Evolutionary conservation across 2,113 vertebrate species (phyloP).

Genomic region (Chrysochloris asiatica): DNA sequence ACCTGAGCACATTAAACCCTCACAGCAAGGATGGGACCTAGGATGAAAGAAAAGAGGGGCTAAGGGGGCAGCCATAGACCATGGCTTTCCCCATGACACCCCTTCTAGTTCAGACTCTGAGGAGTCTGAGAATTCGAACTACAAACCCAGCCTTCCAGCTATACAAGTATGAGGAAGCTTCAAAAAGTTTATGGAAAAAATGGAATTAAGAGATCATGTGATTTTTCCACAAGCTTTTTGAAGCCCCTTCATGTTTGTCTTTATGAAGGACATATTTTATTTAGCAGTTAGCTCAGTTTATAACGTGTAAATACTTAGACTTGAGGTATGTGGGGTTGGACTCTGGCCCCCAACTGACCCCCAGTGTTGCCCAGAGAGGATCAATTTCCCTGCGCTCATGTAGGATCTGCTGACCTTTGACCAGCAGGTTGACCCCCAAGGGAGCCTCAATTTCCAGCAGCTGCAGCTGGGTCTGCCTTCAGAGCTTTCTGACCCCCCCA

Average conservation of each 20-base stretch:
- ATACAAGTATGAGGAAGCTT: no score
- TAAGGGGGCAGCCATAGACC: accelerated
- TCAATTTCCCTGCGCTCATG: background rate
- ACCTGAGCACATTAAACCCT: background rate
- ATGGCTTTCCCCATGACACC: accelerated
- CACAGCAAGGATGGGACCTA: background rate
- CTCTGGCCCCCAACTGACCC: background rate
- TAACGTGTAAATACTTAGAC: slow-evolving; percentile 39
- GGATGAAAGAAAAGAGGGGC: background rate
- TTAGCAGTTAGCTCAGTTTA: slow-evolving; percentile 44
- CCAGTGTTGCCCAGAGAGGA: no score
- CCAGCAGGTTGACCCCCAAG: background rate
- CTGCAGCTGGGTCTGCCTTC: background rate
- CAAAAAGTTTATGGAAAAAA: no score
- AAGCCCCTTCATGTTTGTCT: background rate
- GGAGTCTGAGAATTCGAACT: background rate
- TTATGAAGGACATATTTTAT: background rate
- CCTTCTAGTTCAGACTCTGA: accelerated
- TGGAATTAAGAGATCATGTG: no score
- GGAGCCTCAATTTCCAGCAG: background rate
- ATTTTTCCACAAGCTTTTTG: no score
- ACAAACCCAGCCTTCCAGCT: background rate
- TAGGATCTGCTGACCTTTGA: background rate
- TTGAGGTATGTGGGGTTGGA: background rate
- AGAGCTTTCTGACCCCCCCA: background rate